Evolutionary conservation across 1,140 invertebrate genomes (phyloP), one percentile per base, ranked within the genome.

Genomic region (Drosophila sp.): DNA sequence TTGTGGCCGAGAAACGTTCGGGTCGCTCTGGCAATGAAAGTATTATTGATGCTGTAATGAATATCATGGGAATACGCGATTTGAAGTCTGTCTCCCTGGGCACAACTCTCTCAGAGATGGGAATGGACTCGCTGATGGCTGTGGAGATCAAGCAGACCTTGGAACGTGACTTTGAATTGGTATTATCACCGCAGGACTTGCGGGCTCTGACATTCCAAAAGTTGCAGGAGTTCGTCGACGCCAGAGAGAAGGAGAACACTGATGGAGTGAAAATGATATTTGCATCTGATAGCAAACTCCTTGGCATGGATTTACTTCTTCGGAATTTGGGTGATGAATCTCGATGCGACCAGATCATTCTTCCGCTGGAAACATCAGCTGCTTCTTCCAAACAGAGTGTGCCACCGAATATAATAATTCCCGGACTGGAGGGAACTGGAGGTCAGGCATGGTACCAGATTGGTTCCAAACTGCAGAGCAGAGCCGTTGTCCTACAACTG

Each of bases 121-220:
- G 97, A 58, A 95, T 98, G 93, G 97, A 98, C 92, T 97, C 96
- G 17, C 94, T 98, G 87, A 97, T 97, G 96, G 96, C 95, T 3
- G 96, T 97, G 1, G 97, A 98, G 93, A 96, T 98, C 68, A 97
- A 97, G 81, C 96, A 97, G 92, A 96, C 95, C 0, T 91, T 98
- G 4, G 97, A 98, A 90, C 93, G 96, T 87, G 96, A 97, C 86
- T 97, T 95, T 92, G 96, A 97, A 90, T 92, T 97, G 40, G 94
- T 95, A 79, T 92, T 98, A 4, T 94, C 96, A 0, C 95, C 96
- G 60, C 95, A 96, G 85, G 96, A 97, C 80, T 96, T 98, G 60
- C 93, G 97, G 64, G 93, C 92, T 1, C 80, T 94, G 0, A 94
- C 93, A 17, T 94, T 94, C 71, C 93, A 93, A 66, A 94, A 93